Percentiles rank a stretch among this genome's conserved stretches.
Evolutionary conservation across 37 sponge, comb jelly and placozoan genomes (phyloP).

Genomic region (Tethya wilhelma): DNA sequence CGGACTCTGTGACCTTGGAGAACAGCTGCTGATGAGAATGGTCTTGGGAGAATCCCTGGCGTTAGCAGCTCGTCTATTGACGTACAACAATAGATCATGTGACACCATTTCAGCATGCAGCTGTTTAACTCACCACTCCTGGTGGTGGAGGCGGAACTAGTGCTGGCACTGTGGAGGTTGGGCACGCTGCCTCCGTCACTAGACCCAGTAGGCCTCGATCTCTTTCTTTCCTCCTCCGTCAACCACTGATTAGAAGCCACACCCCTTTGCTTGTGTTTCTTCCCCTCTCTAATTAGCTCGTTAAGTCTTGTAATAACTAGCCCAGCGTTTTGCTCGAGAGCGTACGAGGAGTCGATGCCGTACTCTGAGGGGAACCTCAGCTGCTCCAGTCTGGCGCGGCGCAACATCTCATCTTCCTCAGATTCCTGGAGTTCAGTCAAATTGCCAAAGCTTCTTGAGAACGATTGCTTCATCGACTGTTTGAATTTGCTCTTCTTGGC

Average conservation of each 20-base stretch:
- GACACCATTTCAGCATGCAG: too few species aligned
- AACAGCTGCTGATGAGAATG: conserved; percentile 6
- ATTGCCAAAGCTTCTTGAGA: conserved; percentile 40
- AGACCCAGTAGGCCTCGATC: conserved; percentile 13
- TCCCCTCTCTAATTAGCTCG: conserved; percentile 1
- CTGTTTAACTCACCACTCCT: too few species aligned
- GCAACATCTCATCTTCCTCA: conserved; percentile 53
- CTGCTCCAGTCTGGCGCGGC: conserved; percentile 25
- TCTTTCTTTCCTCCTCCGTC: background rate
- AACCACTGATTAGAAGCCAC: background rate
- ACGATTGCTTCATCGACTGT: background rate
- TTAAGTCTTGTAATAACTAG: background rate
- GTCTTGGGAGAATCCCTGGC: too few species aligned
- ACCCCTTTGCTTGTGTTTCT: background rate
- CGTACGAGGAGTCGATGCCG: conserved; percentile 5
- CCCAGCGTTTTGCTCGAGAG: conserved; percentile 10
- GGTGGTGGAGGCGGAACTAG: too few species aligned
- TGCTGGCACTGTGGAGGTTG: conserved; percentile 6
- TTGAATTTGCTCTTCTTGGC: conserved; percentile 9
- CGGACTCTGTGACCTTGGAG: background rate
- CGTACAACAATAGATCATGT: too few species aligned
- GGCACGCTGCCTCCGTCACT: too few species aligned
- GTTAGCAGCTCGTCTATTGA: too few species aligned
- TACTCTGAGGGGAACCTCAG: conserved; percentile 61
- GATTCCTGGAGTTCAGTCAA: conserved; percentile 52